These are phyloP conservation scores for Sclerurus mexicanus DNA, from an alignment of 2,113 vertebrate species.

Conservation along the genomic window DNA sequence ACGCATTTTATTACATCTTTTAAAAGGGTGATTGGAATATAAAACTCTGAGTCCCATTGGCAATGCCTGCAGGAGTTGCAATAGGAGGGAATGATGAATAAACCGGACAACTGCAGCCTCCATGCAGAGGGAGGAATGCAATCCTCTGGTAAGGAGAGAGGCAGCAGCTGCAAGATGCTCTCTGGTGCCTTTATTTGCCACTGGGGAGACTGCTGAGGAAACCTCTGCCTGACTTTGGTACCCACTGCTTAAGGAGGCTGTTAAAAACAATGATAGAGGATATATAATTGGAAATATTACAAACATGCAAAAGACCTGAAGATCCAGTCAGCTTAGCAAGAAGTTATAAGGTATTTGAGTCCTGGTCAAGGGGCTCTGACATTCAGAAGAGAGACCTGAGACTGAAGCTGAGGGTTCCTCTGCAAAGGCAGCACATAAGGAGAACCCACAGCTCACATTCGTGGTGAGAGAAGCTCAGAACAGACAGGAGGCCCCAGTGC, in stretches of 20 bases:
- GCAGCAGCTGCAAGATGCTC: not conserved
- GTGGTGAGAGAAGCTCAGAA: not conserved
- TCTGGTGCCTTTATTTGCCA: not conserved
- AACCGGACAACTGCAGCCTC: not conserved
- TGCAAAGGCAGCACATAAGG: rapidly evolving
- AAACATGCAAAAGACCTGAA: not conserved
- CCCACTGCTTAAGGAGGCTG: not conserved
- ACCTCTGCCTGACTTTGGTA: not conserved
- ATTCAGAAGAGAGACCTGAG: not conserved
- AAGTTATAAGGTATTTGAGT: not conserved
- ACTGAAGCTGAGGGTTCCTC: not conserved
- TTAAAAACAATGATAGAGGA: not conserved
- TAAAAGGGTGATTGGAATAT: not conserved
- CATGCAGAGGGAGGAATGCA: rapidly evolving
- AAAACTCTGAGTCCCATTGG: not conserved
- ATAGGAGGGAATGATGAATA: rapidly evolving
- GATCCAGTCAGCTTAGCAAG: not conserved
- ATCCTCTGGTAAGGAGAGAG: not conserved
- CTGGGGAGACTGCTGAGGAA: not conserved
- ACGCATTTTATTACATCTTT: not conserved
- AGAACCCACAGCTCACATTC: not conserved
- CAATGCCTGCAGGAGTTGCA: not conserved
- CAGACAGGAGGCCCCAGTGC: not conserved
- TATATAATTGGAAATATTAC: not conserved
- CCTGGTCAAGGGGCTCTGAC: not conserved